Base-by-base conservation (phyloP, 2,797 vertebrate species). In the Champsocephalus gunnari region DNA sequence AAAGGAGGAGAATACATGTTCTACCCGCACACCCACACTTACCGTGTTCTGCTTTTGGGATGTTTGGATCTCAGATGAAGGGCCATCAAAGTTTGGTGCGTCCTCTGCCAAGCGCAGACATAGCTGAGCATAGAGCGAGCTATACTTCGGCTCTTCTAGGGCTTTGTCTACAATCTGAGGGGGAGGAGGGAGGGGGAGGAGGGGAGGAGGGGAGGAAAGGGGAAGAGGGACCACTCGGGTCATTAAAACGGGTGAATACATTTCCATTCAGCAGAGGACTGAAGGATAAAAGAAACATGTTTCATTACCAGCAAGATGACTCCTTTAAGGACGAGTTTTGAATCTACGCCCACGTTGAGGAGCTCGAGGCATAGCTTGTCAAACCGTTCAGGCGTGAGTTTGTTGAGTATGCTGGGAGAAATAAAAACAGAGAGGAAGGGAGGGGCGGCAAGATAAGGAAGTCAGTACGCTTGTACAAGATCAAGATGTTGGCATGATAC, bases 361-460 rank as follows among this genome's bases (percentile, higher is more conserved):
- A 99, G 98, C 97, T 99, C 98, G 99, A 99, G 98, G 98, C 98
- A 99, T 99, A 99, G 97, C 96, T 99, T 99, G 97, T 99, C 98
- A 96, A 99, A 99, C 97, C 98, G 99, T 81, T 99, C 98, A 96
- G 98, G 98, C 96, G 98, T 99, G 97, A 99, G 98, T 96, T 99
- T 99, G 96, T 99, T 99, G 96, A 99, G 96, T 97, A 98, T 99
- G 96, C 98, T 99, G 12, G 3, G 69, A 17, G 6, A 43, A 58
- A 12, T 6, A 28, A 45, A 68, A 44, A 44, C 53, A 65, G 5
- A 58, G 32, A 9, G 5, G 19, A 16, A 24, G 48, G 16, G 2
- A 10, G 54, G 34, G 16, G 9, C 3, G 54, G 58, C 12, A 3
- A 59, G 45, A 62, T 41, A 1, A 64, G 8, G 34, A 70, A 38